phyloP scores from a whole-genome alignment of 2,797 vertebrate species.

The Lophius americanus region DNA sequence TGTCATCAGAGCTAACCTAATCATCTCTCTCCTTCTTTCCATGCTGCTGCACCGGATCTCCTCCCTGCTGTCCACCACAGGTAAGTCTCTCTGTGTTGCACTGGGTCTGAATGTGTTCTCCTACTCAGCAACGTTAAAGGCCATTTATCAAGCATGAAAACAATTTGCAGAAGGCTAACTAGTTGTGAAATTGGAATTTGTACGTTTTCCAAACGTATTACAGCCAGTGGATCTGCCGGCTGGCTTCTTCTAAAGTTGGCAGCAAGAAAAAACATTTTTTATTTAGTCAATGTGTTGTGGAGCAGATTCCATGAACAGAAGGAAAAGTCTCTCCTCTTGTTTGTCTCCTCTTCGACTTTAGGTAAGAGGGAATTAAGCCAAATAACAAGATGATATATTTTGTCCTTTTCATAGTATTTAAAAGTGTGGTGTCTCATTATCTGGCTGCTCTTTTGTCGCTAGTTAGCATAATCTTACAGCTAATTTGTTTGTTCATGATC shows the following conservation, averaged over 20 bases:
- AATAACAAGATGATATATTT: slow-evolving; percentile 26
- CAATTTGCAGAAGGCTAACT: slow-evolving; percentile 64
- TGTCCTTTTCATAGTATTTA: slow-evolving; percentile 33
- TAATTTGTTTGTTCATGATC: slow-evolving; percentile 35
- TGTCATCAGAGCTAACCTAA: slow-evolving; percentile 41
- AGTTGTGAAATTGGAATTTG: slow-evolving; percentile 69
- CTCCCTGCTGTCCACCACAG: slow-evolving; percentile 44
- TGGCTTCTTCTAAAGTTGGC: slow-evolving; percentile 50
- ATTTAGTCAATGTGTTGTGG: slow-evolving; percentile 33
- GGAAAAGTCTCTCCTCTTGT: slow-evolving; percentile 8
- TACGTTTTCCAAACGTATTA: slow-evolving; percentile 55
- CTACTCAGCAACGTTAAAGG: slow-evolving; percentile 21
- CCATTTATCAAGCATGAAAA: slow-evolving; percentile 62
- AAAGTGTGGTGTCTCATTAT: slow-evolving; percentile 56
- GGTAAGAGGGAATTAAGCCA: neutral
- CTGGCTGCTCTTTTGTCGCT: slow-evolving; percentile 5
- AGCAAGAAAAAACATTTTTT: slow-evolving; percentile 33
- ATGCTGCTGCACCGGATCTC: slow-evolving; percentile 40
- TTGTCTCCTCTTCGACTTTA: slow-evolving; percentile 5
- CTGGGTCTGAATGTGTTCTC: neutral
- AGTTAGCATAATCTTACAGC: slow-evolving; percentile 13
- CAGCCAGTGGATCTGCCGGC: slow-evolving; percentile 57
- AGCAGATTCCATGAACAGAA: slow-evolving; percentile 34
- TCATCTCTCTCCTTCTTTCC: slow-evolving; percentile 48
- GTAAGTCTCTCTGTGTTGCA: slow-evolving; percentile 56